phyloP scores from a whole-genome alignment of 2,888 invertebrate genomes.

The Acronicta alni region DNA sequence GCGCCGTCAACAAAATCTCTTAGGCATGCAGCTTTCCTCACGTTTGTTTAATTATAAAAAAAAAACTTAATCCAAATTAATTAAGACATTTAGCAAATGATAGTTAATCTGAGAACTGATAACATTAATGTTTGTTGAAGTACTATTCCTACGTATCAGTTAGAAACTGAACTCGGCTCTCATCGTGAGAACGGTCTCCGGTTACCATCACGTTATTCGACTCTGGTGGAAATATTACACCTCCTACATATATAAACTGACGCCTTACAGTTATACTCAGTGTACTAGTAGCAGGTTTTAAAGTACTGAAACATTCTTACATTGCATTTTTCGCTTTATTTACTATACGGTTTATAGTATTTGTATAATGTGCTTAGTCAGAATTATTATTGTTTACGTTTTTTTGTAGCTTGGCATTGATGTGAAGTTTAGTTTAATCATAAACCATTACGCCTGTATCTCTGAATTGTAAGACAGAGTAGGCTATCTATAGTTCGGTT shows the following conservation, averaged over 20 bases:
- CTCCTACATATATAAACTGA: conserved; percentile 25
- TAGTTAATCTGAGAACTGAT: background rate
- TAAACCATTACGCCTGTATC: too few species aligned
- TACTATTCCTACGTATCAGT: conserved; percentile 6
- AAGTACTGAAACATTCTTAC: conserved; percentile 3
- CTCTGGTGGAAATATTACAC: conserved; percentile 30
- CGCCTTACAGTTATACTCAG: conserved; percentile 30
- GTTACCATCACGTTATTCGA: conserved; percentile 42
- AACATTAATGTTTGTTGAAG: background rate
- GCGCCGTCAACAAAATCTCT: too few species aligned
- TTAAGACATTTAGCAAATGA: background rate
- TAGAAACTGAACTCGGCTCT: conserved; percentile 15
- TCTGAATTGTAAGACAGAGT: too few species aligned
- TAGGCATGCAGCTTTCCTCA: too few species aligned
- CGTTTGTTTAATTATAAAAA: too few species aligned
- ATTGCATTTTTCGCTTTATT: conserved; percentile 17
- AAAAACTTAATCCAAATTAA: too few species aligned
- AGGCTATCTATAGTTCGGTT: too few species aligned
- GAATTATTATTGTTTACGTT: conserved; percentile 18
- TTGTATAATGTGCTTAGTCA: background rate
- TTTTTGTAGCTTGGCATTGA: too few species aligned
- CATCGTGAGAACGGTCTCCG: conserved; percentile 43
- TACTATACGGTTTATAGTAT: conserved; percentile 26
- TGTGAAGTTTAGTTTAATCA: too few species aligned
- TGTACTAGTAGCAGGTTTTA: background rate